Evolutionary conservation across 2,113 vertebrate species (phyloP).

Genomic region (Mionectes macconnelli): DNA sequence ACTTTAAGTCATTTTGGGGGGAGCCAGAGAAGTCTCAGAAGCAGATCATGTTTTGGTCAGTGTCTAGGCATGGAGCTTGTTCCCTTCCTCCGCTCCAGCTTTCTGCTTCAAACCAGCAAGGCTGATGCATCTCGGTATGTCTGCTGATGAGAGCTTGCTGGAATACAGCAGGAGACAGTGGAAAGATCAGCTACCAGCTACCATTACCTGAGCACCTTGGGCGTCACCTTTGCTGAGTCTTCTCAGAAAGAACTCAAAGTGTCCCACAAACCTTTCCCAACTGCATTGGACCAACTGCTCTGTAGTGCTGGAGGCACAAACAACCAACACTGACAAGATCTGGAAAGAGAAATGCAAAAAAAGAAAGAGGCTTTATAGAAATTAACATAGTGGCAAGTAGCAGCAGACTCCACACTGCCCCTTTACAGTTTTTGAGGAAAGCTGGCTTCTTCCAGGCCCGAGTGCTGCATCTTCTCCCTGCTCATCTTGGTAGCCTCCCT

Average conservation of each 20-base stretch:
- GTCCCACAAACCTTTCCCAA: background rate
- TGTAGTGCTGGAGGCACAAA: background rate
- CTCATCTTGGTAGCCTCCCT: background rate
- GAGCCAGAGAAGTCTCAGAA: background rate
- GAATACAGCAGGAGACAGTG: background rate
- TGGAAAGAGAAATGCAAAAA: background rate
- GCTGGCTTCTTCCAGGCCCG: background rate
- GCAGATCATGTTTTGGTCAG: background rate
- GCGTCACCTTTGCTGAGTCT: background rate
- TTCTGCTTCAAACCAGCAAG: background rate
- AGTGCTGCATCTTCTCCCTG: background rate
- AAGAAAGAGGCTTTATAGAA: background rate
- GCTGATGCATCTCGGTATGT: background rate
- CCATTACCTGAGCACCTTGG: rapidly evolving
- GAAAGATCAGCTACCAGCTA: background rate
- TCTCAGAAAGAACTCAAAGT: background rate
- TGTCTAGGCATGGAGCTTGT: background rate
- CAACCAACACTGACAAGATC: background rate
- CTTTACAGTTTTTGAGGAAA: background rate
- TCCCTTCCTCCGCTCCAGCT: background rate
- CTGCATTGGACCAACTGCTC: rapidly evolving
- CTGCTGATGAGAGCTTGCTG: background rate
- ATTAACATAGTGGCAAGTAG: background rate
- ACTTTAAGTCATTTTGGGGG: background rate
- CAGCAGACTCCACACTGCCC: background rate